A percentile compares a stretch with the other conserved stretches of the same genome.
Conservation (phyloP, 92 coral and sea anemone species). For the Epizoanthus stellaris region DNA sequence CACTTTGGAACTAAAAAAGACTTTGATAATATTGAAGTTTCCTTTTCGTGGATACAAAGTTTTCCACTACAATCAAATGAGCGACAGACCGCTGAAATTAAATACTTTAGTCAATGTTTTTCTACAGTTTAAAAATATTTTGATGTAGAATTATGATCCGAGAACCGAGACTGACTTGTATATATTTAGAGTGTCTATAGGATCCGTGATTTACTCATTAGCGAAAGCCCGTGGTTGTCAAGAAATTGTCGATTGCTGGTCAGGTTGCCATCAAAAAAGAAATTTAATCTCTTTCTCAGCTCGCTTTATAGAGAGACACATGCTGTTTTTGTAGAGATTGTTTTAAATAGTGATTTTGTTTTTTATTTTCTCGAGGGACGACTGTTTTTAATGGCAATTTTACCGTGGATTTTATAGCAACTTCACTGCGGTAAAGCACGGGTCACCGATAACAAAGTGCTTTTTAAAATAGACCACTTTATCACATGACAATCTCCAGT, state of each 20-base stretch:
- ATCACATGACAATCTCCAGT: slow-evolving; percentile 18
- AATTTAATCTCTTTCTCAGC: background rate
- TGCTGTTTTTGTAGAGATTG: slow-evolving; percentile 1
- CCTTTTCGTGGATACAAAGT: background rate
- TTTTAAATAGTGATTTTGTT: slow-evolving; percentile 4
- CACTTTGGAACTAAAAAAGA: background rate
- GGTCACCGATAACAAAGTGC: background rate
- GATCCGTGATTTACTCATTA: background rate
- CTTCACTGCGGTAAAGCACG: background rate
- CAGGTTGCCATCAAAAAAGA: background rate
- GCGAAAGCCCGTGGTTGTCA: background rate
- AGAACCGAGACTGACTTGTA: background rate
- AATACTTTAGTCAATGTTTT: no score
- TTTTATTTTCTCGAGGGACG: background rate
- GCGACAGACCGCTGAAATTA: no score
- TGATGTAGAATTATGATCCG: no score
- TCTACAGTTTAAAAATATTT: no score
- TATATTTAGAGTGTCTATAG: background rate
- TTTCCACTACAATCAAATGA: no score
- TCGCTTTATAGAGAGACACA: background rate
- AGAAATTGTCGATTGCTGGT: background rate
- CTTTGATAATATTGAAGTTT: background rate
- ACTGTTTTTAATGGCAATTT: background rate
- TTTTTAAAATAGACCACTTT: slow-evolving; percentile 17
- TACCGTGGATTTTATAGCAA: background rate